These are phyloP conservation scores for Ephestia elutella DNA, from an alignment of 1,140 invertebrate species.

Conservation along the genomic window DNA sequence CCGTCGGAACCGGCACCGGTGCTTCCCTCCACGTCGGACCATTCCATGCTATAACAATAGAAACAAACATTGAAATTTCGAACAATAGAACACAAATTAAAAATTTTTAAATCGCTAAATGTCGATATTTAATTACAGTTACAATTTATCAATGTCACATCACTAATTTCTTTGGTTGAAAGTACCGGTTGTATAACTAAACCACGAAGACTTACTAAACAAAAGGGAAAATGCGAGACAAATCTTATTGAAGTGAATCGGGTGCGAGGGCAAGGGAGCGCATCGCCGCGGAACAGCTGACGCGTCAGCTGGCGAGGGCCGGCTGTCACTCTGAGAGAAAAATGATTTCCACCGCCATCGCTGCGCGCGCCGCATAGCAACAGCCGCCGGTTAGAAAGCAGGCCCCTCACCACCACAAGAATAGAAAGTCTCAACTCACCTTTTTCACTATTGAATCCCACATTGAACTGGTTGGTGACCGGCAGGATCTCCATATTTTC, in stretches of 20 bases:
- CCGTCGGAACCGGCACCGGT: slow-evolving; percentile 59
- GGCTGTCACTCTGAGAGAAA: neutral
- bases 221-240: slow-evolving; percentile 6
- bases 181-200: neutral
- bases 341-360: slow-evolving; percentile 40
- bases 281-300: slow-evolving; percentile 77
- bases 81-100: neutral
- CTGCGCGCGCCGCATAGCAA: slow-evolving; percentile 68
- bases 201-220: neutral
- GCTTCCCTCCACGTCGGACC: slow-evolving; percentile 64
- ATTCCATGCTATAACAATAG: slow-evolving; percentile 62
- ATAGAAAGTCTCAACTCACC: slow-evolving; percentile 72
- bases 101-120: neutral
- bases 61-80: slow-evolving; percentile 26
- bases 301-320: slow-evolving; percentile 77
- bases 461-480: slow-evolving; percentile 72
- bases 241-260: slow-evolving; percentile 12
- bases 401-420: slow-evolving; percentile 45
- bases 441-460: slow-evolving; percentile 74
- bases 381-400: slow-evolving; percentile 61
- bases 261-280: slow-evolving; percentile 27
- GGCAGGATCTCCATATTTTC: slow-evolving; percentile 75
- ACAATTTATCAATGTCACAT: neutral
- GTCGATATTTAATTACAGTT: neutral
- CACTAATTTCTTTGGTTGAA: neutral